These are phyloP conservation scores for Garrulus glandarius DNA, from an alignment of 2,797 vertebrate genomes.

Conservation along the genomic window DNA sequence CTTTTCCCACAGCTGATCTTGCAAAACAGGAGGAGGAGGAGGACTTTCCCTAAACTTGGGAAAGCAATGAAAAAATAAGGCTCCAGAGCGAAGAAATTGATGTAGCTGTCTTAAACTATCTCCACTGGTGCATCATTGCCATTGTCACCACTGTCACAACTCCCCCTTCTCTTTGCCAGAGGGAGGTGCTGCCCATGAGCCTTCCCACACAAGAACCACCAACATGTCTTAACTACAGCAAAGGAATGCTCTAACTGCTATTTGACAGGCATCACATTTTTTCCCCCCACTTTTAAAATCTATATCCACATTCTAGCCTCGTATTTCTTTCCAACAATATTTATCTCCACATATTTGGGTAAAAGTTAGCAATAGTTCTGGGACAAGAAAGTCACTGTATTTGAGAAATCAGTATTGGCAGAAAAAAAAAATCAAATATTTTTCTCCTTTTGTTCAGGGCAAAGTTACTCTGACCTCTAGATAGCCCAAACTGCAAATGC, in stretches of 20 bases:
- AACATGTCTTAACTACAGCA: neutral
- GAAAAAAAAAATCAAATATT: neutral
- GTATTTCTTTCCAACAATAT: neutral
- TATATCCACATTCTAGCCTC: neutral
- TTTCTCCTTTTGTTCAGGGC: neutral
- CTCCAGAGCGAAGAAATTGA: neutral
- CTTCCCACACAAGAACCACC: neutral
- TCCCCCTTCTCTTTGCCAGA: neutral
- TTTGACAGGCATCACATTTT: neutral
- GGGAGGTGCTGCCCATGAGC: neutral
- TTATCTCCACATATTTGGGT: neutral
- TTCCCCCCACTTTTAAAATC: neutral
- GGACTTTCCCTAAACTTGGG: neutral
- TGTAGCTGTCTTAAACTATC: neutral
- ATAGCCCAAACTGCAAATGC: neutral
- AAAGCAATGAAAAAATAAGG: neutral
- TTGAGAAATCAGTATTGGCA: neutral
- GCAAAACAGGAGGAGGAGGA: neutral
- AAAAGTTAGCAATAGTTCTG: neutral
- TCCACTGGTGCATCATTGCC: neutral
- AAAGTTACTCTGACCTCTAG: neutral
- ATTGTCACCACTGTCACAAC: neutral
- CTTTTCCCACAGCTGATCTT: neutral
- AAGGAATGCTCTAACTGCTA: neutral
- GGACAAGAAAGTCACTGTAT: neutral